Percentiles rank a stretch among this genome's conserved stretches.
These are phyloP conservation scores for Rhabdornis inornatus DNA, from an alignment of 2,113 vertebrate species.

Conservation along the genomic window DNA sequence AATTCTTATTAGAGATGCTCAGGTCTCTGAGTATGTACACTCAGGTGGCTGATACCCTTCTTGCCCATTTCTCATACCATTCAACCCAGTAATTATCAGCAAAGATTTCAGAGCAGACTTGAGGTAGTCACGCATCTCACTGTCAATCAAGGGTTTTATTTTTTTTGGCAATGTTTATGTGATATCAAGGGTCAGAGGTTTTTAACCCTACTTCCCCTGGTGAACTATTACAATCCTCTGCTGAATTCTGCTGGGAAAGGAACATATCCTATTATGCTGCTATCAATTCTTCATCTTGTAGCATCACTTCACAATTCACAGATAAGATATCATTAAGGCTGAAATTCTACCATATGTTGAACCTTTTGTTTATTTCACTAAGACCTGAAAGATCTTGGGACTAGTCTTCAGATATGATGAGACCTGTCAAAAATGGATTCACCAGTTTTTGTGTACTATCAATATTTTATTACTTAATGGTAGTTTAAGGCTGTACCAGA, in stretches of 20 bases:
- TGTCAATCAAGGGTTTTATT: slow-evolving; percentile 49
- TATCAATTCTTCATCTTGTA: slow-evolving; percentile 31
- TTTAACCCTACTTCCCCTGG: slow-evolving; percentile 58
- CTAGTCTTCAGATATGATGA: neutral
- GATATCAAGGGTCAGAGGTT: slow-evolving; percentile 64
- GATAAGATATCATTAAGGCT: slow-evolving; percentile 33
- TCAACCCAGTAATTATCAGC: slow-evolving; percentile 63
- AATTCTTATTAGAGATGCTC: slow-evolving; percentile 73
- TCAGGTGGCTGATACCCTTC: slow-evolving; percentile 44
- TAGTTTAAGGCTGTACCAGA: neutral
- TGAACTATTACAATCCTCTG: slow-evolving; percentile 52
- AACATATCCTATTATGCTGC: slow-evolving; percentile 37
- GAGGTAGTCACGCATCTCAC: slow-evolving; percentile 44
- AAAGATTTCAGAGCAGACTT: slow-evolving; percentile 40
- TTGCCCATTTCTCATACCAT: slow-evolving; percentile 52
- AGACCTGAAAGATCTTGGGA: slow-evolving; percentile 18
- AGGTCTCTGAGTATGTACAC: slow-evolving; percentile 61
- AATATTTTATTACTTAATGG: neutral
- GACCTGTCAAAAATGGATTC: neutral
- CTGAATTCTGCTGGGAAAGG: slow-evolving; percentile 35
- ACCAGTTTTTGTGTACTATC: neutral
- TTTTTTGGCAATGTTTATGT: slow-evolving; percentile 50
- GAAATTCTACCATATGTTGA: neutral
- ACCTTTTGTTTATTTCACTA: slow-evolving; percentile 19
- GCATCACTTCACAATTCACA: slow-evolving; percentile 28